phyloP scores from a whole-genome alignment of 2,113 vertebrate genomes.

The Cromileptes altivelis region DNA sequence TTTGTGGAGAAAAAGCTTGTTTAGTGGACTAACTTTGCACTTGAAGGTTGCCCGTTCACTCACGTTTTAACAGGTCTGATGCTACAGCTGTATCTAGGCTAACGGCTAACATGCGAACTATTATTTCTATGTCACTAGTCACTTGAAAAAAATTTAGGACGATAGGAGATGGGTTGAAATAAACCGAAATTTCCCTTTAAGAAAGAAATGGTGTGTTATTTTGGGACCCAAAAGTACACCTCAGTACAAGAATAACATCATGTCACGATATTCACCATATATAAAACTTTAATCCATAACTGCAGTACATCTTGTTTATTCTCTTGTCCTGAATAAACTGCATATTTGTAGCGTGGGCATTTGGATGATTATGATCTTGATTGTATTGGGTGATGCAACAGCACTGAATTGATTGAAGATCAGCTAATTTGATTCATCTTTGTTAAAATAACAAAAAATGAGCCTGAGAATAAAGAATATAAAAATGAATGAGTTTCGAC shows the following conservation, averaged over 20 bases:
- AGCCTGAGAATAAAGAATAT: constrained; percentile 8
- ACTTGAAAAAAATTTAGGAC: too few relatives aligned
- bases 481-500: constrained; percentile 20
- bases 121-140: too few relatives aligned
- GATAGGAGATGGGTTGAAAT: too few relatives aligned
- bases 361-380: background rate
- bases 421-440: constrained; percentile 9
- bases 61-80: too few relatives aligned
- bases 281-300: background rate
- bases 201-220: background rate
- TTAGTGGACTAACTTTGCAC: too few relatives aligned
- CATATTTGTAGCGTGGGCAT: background rate
- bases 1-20: too few relatives aligned
- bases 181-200: too few relatives aligned
- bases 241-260: background rate
- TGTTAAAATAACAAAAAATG: background rate
- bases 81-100: too few relatives aligned
- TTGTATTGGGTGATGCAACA: background rate
- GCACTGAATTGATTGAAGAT: background rate
- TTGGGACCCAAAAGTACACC: background rate
- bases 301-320: background rate
- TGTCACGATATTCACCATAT: background rate
- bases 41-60: too few relatives aligned
- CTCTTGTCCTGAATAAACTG: constrained; percentile 1
- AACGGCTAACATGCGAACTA: too few relatives aligned